Evolutionary conservation across 2,113 vertebrate species (phyloP), one percentile per base, ranked within the genome.

Genomic region (Dicentrarchus labrax): DNA sequence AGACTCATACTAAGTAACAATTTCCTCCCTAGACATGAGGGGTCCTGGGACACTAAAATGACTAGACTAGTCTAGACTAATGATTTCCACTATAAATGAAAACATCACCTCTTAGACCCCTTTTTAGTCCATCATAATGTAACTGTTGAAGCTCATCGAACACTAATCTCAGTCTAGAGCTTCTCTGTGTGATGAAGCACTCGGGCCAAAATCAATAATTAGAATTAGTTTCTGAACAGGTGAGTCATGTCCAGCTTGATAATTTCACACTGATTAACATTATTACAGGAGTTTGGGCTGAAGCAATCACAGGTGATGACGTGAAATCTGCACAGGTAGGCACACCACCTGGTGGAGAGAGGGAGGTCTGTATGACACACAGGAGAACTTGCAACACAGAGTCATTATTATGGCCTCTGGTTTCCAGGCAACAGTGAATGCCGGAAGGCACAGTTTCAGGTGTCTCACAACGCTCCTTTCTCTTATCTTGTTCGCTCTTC

Each of bases 11-110:
- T 41, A 88, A 85, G 82, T 68, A 90, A 90, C 68, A 88, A 72
- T 90, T 92, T 92, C 89, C 93, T 90, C 51, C 17, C 57, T 30
- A 86, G 86, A 93, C 89, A 70, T 89, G 78, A 87, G 85, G 88
- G 91, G 88, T 94, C 86, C 24, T 12, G 64, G 72, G 89, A 86
- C 84, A 74, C 60, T 72, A 48, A 65, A 75, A 48, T 9, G 67
- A 88, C 80, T 2, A 91, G 84, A 88, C 86, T 19, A 61, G 90
- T 88, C 91, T 91, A 86, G 91, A 92, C 88, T 53, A 74, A 92
- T 51, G 43, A 65, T 89, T 93, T 90, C 88, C 91, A 88, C 66
- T 82, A 78, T 79, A 48, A 86, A 87, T 71, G 48, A 91, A 90
- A 91, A 84, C 60, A 85, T 87, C 12, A 78, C 11, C 51, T 75